Evolutionary conservation across 2,113 vertebrate species (phyloP), one percentile per base, ranked within the genome.

Genomic region (Gadus macrocephalus): DNA sequence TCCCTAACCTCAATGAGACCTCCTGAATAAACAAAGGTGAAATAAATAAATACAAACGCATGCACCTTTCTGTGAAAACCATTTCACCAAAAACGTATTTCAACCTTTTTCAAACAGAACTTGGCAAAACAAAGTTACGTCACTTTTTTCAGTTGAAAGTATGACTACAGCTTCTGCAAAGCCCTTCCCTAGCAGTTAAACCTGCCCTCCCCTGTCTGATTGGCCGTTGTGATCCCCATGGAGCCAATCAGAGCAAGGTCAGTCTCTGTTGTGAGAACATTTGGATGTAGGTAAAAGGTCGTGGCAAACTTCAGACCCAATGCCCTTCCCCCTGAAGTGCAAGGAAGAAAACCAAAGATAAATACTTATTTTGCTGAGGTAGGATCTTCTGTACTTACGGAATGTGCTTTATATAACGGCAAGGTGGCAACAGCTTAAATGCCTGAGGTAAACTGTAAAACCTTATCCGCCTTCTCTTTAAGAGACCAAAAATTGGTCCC

Each of bases 231-330:
- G 15, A 15, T 60, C 66, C 62, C 67, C 8, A 35, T 35, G 19
- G 67, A 78, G 70, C 89, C 86, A 89, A 84, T 87, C 81, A 81
- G 70, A 70, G 15, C 62, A 5, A 5, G 61, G 16, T 6, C 1
- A 3, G 42, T 72, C 38, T 73, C 63, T 73, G 75, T 83, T 73
- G 81, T 76, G 59, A 68, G 49, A 73, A 72, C 53, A 70, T n/a
- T 35, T 28, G 69, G 78, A 90, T 79, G 71, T 91, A 83, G 89
- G 89, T 83, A 76, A 92, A 91, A 90, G 87, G 90, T 92, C 85
- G 71, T 69, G 62, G 67, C 69, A 80, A 83, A 85, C 75, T 74
- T 59, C 11, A 49, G 42, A 49, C 42, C 42, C 42, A 2, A 49
- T 72, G n/a, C 81, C 81, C 83, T 71, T 66, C 85, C 84, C 81